These are phyloP conservation scores for Pogonognathellus flavescens DNA, from an alignment of 1,140 invertebrate genomes.

Conservation along the genomic window DNA sequence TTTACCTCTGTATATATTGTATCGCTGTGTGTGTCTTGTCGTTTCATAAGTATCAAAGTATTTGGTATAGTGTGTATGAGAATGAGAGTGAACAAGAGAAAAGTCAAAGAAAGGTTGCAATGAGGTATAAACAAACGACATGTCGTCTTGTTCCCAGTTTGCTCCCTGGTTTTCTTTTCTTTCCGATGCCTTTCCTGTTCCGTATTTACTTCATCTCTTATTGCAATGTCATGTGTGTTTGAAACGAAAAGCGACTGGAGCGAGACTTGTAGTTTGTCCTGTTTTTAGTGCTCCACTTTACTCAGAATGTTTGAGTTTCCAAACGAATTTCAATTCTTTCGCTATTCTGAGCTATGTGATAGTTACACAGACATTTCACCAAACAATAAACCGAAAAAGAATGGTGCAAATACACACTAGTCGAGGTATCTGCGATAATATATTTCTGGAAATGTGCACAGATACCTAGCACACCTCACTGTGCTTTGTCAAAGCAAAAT, in stretches of 20 bases:
- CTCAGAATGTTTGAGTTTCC: not conserved
- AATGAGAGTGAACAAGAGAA: not conserved
- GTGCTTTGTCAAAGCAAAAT: not conserved
- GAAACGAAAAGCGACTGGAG: not conserved
- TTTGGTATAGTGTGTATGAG: not conserved
- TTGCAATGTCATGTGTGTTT: constrained; percentile 8
- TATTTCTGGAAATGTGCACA: too few relatives aligned
- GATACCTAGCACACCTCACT: not conserved
- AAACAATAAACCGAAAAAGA: too few relatives aligned
- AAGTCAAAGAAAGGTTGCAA: not conserved
- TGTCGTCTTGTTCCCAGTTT: constrained; percentile 26
- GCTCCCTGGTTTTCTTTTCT: constrained; percentile 1
- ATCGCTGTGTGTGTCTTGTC: not conserved
- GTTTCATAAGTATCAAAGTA: not conserved
- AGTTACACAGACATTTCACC: too few relatives aligned
- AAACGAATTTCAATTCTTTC: not conserved
- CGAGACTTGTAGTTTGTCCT: not conserved
- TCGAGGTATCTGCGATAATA: too few relatives aligned
- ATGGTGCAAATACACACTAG: not conserved
- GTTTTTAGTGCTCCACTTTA: not conserved
- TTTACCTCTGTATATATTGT: not conserved
- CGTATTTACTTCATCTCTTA: constrained; percentile 10
- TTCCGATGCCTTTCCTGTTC: not conserved
- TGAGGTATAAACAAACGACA: constrained; percentile 23
- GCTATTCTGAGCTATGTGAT: not conserved